Percentiles rank a stretch among this genome's conserved stretches.
Conservation (phyloP, 2,888 invertebrate species). For the Stenchaetothrips biformis region DNA sequence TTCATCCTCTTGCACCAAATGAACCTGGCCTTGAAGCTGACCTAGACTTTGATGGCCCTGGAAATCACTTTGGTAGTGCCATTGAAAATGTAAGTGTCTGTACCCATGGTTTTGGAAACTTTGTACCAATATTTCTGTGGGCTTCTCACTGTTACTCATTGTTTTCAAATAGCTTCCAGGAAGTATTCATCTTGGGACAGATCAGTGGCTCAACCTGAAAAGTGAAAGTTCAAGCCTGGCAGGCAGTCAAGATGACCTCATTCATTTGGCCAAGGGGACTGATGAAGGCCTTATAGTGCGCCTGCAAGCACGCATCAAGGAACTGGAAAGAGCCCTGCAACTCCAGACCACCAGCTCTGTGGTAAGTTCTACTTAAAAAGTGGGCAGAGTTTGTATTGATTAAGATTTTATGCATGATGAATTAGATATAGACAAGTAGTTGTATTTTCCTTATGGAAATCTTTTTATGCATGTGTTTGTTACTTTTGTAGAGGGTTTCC, state of each 20-base stretch:
- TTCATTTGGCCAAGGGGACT: not conserved
- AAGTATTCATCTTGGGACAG: not conserved
- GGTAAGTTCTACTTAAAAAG: slow-evolving; percentile 31
- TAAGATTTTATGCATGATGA: not conserved
- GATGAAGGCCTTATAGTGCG: slow-evolving; percentile 36
- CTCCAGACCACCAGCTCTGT: slow-evolving; percentile 29
- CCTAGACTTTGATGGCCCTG: slow-evolving; percentile 43
- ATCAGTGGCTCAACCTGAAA: not conserved
- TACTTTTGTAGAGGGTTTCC: no score
- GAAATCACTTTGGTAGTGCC: slow-evolving; percentile 39
- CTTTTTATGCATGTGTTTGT: no score
- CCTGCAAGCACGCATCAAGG: slow-evolving; percentile 19
- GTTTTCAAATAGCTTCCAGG: not conserved
- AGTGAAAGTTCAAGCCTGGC: not conserved
- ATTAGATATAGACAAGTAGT: no score
- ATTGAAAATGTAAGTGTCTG: slow-evolving; percentile 33
- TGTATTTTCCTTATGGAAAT: no score
- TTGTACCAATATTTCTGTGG: no score
- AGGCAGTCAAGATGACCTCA: not conserved
- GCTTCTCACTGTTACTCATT: no score
- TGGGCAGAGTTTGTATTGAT: not conserved
- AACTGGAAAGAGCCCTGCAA: slow-evolving; percentile 30
- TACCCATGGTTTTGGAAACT: no score
- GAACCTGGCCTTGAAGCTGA: slow-evolving; percentile 48
- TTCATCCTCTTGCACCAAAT: slow-evolving; percentile 37